A percentile compares a stretch with the other conserved stretches of the same genome.
phyloP scores from a whole-genome alignment of 2,797 vertebrate genomes.

The Dendrocincla fuliginosa region DNA sequence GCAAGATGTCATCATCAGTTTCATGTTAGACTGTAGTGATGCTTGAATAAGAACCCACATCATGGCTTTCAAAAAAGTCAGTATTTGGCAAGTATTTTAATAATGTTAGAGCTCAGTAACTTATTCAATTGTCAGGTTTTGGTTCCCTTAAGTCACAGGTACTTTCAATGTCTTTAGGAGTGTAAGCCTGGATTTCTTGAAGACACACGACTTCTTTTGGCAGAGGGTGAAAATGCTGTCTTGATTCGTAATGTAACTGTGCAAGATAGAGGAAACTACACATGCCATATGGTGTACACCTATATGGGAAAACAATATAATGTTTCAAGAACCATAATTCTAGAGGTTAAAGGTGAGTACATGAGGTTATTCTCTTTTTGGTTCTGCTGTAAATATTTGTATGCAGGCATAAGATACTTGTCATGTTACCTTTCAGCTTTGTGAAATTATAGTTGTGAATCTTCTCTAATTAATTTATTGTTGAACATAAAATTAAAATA shows the following conservation, averaged over 20 bases:
- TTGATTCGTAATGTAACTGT: conserved; percentile 48
- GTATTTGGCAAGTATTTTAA: neutral
- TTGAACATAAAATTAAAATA: neutral
- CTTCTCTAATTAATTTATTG: neutral
- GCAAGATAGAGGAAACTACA: conserved; percentile 78
- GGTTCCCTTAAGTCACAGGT: neutral
- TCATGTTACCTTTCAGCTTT: neutral
- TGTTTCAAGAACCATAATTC: conserved; percentile 71
- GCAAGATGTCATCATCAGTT: neutral
- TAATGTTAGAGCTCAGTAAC: neutral
- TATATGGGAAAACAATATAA: conserved; percentile 66
- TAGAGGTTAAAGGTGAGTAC: conserved; percentile 73
- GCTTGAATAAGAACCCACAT: neutral
- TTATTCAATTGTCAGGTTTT: neutral
- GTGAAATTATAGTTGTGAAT: neutral
- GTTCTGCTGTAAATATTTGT: neutral
- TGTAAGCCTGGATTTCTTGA: conserved; percentile 72
- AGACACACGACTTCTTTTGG: conserved; percentile 35
- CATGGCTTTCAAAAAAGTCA: neutral
- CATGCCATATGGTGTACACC: conserved; percentile 67
- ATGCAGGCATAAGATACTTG: neutral
- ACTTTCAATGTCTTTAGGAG: conserved; percentile 69
- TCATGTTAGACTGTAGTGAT: neutral
- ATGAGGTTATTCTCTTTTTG: neutral
- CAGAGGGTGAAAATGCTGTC: neutral